Conservation (phyloP, 2,113 vertebrate species). For the Pelodiscus sinensis region DNA sequence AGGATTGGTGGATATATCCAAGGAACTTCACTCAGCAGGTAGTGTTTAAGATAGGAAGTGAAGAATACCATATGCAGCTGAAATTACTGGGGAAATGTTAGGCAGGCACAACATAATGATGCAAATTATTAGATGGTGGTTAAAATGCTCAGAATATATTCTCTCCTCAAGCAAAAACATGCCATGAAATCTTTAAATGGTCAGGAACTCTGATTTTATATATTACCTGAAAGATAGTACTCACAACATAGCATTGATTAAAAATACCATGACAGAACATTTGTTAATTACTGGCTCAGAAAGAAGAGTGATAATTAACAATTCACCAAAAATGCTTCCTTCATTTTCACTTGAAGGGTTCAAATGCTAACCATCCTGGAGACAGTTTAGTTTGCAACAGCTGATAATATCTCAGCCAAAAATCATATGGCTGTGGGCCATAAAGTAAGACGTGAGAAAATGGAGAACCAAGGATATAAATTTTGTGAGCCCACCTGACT, state of each 20-base stretch:
- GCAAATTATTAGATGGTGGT: neutral
- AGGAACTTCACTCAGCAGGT: rapidly evolving
- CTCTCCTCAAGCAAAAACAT: neutral
- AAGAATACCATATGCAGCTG: neutral
- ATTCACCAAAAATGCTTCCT: neutral
- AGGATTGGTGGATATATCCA: neutral
- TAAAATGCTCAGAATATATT: neutral
- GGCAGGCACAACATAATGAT: neutral
- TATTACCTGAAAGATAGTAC: neutral
- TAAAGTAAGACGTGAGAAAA: slow-evolving; percentile 55
- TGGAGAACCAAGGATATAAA: slow-evolving; percentile 42
- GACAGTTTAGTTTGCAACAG: slow-evolving; percentile 31
- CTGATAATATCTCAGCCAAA: slow-evolving; percentile 58
- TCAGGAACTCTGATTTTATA: neutral
- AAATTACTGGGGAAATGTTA: neutral
- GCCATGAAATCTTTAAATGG: neutral
- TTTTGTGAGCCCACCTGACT: slow-evolving; percentile 42
- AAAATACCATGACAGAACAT: neutral
- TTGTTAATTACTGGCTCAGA: neutral
- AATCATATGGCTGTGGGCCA: slow-evolving; percentile 11
- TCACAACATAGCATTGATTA: neutral
- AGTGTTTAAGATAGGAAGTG: neutral
- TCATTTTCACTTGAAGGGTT: neutral
- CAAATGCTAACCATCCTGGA: neutral
- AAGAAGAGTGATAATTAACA: neutral